Conservation (phyloP, 64 coral and sea anemone species). For the Catalaphyllia jardinei region DNA sequence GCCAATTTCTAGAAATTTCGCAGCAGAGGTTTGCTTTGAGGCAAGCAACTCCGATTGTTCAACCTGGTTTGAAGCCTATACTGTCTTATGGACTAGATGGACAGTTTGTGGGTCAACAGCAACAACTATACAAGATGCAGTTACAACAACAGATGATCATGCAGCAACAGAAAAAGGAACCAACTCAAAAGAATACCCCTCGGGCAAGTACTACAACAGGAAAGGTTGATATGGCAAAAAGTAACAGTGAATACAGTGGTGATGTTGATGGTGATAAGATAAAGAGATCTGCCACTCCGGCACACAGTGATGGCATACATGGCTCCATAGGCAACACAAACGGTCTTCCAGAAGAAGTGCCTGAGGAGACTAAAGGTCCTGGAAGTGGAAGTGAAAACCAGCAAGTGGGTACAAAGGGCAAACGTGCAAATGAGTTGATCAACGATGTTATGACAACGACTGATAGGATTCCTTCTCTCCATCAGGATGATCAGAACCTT, state of each 20-base stretch:
- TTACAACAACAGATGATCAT: conserved; percentile 79
- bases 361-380: not conserved
- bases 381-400: not conserved
- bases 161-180: conserved; percentile 64
- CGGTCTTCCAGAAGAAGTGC: not conserved
- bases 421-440: not conserved
- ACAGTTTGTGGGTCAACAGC: conserved; percentile 82
- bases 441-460: not conserved
- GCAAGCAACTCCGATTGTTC: conserved; percentile 63
- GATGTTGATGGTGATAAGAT: not conserved
- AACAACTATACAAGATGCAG: conserved; percentile 82
- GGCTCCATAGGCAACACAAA: not conserved
- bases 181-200: conserved; percentile 17
- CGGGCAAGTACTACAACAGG: conserved; percentile 24
- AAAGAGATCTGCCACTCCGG: not conserved
- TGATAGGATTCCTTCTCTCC: not conserved
- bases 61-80: conserved; percentile 39
- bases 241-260: not conserved
- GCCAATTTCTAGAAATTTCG: conserved; percentile 67
- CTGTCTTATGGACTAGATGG: conserved; percentile 52
- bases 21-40: conserved; percentile 90
- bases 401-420: not conserved
- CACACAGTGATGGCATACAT: not conserved
- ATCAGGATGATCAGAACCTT: not conserved
- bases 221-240: conserved; percentile 54